Base-by-base conservation (phyloP, 2,888 invertebrate genomes). In the Encarsia formosa region DNA sequence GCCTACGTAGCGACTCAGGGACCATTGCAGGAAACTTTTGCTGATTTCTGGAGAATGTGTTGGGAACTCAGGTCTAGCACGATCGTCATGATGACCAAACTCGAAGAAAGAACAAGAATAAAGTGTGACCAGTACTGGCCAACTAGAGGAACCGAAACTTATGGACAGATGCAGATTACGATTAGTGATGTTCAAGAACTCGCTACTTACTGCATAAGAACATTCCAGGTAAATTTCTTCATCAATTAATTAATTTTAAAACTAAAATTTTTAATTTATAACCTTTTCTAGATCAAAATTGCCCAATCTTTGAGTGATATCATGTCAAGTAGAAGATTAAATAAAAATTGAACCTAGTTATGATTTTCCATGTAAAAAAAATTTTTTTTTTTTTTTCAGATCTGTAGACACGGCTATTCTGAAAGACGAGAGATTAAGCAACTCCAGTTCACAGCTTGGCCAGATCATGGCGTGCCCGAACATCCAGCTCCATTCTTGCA, bases 81-180 rank as follows among this genome's bases (percentile, higher is more conserved):
- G 0, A 92, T 99, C 62, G 98, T 99, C 2, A 99, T 99, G 99
- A 95, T 99, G 94, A 99, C 99, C 1, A 92, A 95, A 65, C 77
- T 99, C 54, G 99, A 99, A 75, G 99, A 99, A 70, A 81, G 98
- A 47, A 93, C 95, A 2, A 80, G 98, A 65, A 93, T 95, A 59
- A 97, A 98, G 74, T 98, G 97, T 75, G 91, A 95, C 74, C 91
- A 97, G 74, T 99, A 99, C 72, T 99, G 99, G 99, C 99, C 98
- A 0, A 84, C 86, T 5, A 82, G 96, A 29, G 98, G 96, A 9
- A 87, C 92, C 1, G 96, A 97, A 70, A 89, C 89, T 0, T 99
- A 99, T 68, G 98, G 97, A 5, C 84, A 87, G 69, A 94, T 99
- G 84, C 90, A 91, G 38, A 89, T 99, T 2, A 88, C 94, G 8